These are phyloP conservation scores for Schizopygopsis malacanthus DNA, from an alignment of 2,797 vertebrate species.

Conservation along the genomic window DNA sequence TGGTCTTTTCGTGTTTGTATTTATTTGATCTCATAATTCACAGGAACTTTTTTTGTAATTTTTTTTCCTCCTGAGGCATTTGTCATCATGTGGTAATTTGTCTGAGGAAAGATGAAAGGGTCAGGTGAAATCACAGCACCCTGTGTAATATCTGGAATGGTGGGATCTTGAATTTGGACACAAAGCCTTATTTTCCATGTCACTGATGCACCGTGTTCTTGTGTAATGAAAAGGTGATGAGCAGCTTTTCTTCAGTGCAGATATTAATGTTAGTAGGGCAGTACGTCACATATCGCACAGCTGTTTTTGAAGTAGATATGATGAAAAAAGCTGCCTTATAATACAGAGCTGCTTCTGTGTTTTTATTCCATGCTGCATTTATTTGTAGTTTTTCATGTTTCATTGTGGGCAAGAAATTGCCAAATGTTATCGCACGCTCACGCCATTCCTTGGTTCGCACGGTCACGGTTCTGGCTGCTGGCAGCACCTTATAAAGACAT, in stretches of 20 bases:
- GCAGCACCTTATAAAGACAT: constrained; percentile 42
- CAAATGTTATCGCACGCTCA: constrained; percentile 45
- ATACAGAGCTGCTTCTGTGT: constrained; percentile 15
- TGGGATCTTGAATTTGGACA: constrained; percentile 37
- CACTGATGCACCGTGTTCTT: constrained; percentile 16
- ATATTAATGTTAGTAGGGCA: constrained; percentile 33
- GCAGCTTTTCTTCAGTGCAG: constrained; percentile 28
- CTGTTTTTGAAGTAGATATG: constrained; percentile 40
- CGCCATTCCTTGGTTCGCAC: background rate
- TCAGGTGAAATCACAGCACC: constrained; percentile 58
- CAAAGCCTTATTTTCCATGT: constrained; percentile 36
- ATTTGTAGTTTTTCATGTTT: constrained; percentile 30
- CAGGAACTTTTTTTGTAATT: background rate
- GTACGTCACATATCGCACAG: constrained; percentile 20
- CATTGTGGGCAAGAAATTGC: constrained; percentile 53
- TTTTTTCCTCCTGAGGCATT: background rate
- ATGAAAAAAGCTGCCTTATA: background rate
- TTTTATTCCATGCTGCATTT: constrained; percentile 6
- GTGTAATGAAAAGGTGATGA: constrained; percentile 58
- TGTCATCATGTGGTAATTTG: constrained; percentile 54
- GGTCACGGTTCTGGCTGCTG: constrained; percentile 39
- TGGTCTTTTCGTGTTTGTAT: background rate
- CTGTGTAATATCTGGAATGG: constrained; percentile 34
- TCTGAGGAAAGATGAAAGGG: constrained; percentile 44
- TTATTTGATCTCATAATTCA: background rate